phyloP scores from a whole-genome alignment of 2,888 invertebrate genomes.

The Tinea trinotella region DNA sequence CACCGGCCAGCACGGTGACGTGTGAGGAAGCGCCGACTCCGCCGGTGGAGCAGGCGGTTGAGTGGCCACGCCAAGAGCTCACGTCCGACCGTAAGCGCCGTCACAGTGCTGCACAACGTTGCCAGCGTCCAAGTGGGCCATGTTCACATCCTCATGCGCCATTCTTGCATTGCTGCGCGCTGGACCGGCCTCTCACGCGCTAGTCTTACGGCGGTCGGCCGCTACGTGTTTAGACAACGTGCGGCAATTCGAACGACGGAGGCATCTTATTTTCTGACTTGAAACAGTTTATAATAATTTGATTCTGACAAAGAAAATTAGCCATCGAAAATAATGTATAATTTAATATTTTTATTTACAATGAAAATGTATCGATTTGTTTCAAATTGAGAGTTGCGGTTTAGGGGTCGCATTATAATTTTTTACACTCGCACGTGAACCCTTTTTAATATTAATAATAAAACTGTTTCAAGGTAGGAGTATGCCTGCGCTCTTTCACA shows the following conservation, averaged over 20 bases:
- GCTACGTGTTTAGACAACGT: background rate
- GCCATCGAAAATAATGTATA: too few relatives aligned
- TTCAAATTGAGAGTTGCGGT: too few relatives aligned
- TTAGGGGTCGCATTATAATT: too few relatives aligned
- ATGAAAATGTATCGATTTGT: too few relatives aligned
- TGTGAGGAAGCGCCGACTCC: too few relatives aligned
- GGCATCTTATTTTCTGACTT: background rate
- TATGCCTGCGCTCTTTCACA: background rate
- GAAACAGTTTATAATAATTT: background rate
- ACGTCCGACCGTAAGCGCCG: constrained; percentile 73
- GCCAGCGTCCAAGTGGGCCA: constrained; percentile 35
- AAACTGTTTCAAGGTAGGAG: background rate
- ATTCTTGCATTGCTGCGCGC: constrained; percentile 65
- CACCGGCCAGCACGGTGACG: background rate
- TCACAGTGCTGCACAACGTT: constrained; percentile 63
- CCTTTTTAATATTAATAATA: background rate
- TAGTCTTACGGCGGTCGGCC: constrained; percentile 25
- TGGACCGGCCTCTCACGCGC: constrained; percentile 63
- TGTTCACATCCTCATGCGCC: constrained; percentile 57
- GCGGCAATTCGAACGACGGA: background rate
- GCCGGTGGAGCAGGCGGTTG: constrained; percentile 32
- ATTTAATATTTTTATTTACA: too few relatives aligned
- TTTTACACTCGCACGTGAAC: background rate
- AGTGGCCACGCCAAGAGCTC: constrained; percentile 46
- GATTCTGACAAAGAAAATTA: too few relatives aligned